Percentiles rank a stretch among this genome's conserved stretches.
Evolutionary conservation across 2,113 vertebrate species (phyloP).

Genomic region (Pica pica): DNA sequence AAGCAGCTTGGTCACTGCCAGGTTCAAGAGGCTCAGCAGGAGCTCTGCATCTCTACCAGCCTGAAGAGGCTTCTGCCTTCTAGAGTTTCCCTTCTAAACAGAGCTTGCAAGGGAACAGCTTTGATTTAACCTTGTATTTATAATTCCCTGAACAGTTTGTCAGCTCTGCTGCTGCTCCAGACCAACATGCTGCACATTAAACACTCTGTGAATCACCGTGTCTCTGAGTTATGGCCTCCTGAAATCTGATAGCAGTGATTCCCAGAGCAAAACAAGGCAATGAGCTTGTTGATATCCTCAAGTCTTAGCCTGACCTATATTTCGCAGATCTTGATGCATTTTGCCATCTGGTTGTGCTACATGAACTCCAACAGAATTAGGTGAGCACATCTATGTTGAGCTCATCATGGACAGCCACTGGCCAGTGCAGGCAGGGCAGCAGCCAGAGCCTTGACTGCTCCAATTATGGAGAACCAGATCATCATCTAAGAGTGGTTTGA

Average conservation of each 20-base stretch:
- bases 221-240: not conserved
- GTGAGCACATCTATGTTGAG: not conserved
- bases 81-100: not conserved
- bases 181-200: not conserved
- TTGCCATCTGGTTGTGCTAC: not conserved
- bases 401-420: not conserved
- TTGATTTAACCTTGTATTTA: not conserved
- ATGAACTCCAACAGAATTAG: not conserved
- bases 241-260: not conserved
- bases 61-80: not conserved
- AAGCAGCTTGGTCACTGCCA: not conserved
- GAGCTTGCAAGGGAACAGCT: not conserved
- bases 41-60: not conserved
- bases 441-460: not conserved
- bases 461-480: not conserved
- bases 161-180: not conserved
- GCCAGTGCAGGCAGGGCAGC: not conserved
- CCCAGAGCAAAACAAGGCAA: constrained; percentile 15
- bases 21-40: not conserved
- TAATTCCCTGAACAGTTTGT: not conserved
- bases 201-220: not conserved
- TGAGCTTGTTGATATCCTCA: not conserved
- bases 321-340: not conserved
- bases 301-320: not conserved
- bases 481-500: not conserved